Conservation (phyloP, 2,113 vertebrate species). For the Antigone vipio region DNA sequence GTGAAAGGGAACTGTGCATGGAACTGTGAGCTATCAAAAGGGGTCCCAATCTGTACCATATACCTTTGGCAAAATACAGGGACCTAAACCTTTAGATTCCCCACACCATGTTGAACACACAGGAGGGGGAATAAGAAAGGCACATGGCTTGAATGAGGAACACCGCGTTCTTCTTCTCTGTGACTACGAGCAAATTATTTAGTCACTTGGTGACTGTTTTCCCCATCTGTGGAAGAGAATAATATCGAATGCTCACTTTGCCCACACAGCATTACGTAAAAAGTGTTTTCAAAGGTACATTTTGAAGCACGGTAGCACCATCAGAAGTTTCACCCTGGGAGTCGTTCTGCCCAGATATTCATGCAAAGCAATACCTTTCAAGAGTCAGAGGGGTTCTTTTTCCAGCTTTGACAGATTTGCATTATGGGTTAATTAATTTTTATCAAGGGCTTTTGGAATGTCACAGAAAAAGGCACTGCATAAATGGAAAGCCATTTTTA, state of each 20-base stretch:
- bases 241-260: constrained; percentile 48
- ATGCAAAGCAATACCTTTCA: not conserved
- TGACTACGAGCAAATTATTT: not conserved
- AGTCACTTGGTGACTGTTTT: constrained; percentile 36
- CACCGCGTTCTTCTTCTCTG: not conserved
- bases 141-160: not conserved
- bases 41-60: not conserved
- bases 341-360: not conserved
- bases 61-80: not conserved
- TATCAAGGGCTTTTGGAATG: not conserved
- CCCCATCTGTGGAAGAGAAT: constrained; percentile 36
- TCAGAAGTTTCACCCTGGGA: not conserved
- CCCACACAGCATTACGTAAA: constrained; percentile 28
- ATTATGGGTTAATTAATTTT: not conserved
- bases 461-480: not conserved
- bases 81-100: not conserved
- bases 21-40: not conserved
- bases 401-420: not conserved
- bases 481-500: not conserved
- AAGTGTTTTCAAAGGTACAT: not conserved
- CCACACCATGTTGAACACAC: accelerated
- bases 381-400: not conserved
- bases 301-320: not conserved
- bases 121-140: not conserved
- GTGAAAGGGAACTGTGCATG: not conserved